These are phyloP conservation scores for Thunnus thynnus DNA, from an alignment of 2,113 vertebrate genomes.

Conservation along the genomic window DNA sequence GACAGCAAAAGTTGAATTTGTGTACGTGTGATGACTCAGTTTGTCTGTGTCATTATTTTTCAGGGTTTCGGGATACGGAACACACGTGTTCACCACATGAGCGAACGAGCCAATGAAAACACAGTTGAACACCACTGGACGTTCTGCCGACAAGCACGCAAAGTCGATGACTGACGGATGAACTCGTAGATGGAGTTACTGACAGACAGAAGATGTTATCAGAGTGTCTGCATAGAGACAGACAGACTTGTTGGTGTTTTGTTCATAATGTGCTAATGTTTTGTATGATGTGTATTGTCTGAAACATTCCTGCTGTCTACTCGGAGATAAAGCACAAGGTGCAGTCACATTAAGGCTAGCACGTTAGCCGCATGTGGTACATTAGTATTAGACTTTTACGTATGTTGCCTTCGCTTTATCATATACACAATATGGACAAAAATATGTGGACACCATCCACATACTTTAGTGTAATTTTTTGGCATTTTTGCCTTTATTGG, in stretches of 20 bases:
- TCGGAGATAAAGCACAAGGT: not conserved
- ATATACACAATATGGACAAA: not conserved
- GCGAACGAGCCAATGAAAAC: constrained; percentile 95
- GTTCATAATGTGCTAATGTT: not conserved
- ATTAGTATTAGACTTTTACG: not conserved
- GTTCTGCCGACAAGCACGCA: constrained; percentile 91
- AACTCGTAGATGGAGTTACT: not conserved
- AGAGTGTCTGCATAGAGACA: not conserved
- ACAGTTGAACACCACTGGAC: constrained; percentile 98
- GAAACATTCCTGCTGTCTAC: not conserved
- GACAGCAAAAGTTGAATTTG: not conserved
- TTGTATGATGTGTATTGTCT: not conserved
- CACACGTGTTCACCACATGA: constrained; percentile 96
- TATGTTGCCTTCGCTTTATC: not conserved
- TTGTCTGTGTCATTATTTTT: constrained; percentile 41
- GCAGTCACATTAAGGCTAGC: too few species aligned
- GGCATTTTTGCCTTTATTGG: too few species aligned
- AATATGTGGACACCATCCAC: too few species aligned
- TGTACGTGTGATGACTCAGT: not conserved
- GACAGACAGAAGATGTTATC: not conserved
- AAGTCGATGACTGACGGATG: constrained; percentile 88
- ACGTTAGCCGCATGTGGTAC: not conserved
- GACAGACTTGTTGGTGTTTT: not conserved
- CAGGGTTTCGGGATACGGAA: constrained; percentile 94
- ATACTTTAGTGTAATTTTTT: too few species aligned